These are phyloP conservation scores for Volucella inflata DNA, from an alignment of 2,888 invertebrate genomes.

Conservation along the genomic window DNA sequence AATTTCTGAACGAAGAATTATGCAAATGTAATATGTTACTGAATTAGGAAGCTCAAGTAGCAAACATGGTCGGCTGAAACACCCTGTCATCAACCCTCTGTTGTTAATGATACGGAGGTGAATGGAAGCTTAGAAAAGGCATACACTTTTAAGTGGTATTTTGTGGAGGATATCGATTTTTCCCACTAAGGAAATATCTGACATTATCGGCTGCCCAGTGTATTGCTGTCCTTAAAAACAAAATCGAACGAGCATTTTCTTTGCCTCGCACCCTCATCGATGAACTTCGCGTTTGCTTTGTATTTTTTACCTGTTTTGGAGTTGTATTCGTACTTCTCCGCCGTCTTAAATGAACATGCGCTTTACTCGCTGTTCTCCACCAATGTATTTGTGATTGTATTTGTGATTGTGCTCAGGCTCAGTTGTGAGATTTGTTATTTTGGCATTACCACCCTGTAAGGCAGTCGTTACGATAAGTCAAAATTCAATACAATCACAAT, in stretches of 20 bases:
- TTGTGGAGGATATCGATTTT: constrained; percentile 62
- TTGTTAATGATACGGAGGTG: constrained; percentile 19
- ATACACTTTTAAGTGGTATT: constrained; percentile 52
- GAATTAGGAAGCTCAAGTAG: neutral
- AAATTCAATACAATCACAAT: constrained; percentile 54
- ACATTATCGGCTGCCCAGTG: constrained; percentile 30
- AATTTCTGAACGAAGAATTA: constrained; percentile 63
- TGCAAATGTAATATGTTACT: constrained; percentile 71
- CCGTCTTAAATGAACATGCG: constrained; percentile 67
- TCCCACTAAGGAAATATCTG: constrained; percentile 42
- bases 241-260: constrained; percentile 59
- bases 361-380: constrained; percentile 23
- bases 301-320: constrained; percentile 67
- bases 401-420: constrained; percentile 17
- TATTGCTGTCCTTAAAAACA: constrained; percentile 34
- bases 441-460: constrained; percentile 49
- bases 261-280: constrained; percentile 50
- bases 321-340: constrained; percentile 56
- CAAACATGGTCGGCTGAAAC: constrained; percentile 37
- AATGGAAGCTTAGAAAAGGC: constrained; percentile 52
- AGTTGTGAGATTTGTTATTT: constrained; percentile 18
- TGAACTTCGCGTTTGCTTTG: constrained; percentile 66
- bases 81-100: constrained; percentile 43
- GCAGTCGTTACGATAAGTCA: constrained; percentile 56
- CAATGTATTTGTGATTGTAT: constrained; percentile 20